phyloP scores from a whole-genome alignment of 2,113 vertebrate genomes.

The Lophochroa leadbeateri region DNA sequence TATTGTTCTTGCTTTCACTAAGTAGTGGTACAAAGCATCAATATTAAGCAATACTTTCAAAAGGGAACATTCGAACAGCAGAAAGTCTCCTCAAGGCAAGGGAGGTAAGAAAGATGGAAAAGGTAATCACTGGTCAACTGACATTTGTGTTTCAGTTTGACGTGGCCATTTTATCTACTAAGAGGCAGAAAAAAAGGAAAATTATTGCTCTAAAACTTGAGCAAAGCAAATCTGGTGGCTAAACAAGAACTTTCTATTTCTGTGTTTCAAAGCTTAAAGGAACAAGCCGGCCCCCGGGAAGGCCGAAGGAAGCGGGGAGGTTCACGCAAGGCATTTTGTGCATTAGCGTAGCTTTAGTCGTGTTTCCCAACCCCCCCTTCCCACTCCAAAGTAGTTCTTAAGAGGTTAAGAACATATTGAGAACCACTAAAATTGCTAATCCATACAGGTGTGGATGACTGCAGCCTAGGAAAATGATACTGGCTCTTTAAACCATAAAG shows the following conservation, averaged over 20 bases:
- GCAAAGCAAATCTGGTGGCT: not conserved
- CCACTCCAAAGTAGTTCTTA: conserved; percentile 43
- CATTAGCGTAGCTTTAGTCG: conserved; percentile 63
- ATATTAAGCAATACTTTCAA: not conserved
- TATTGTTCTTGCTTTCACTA: not conserved
- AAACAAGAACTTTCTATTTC: not conserved
- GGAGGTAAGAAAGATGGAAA: not conserved
- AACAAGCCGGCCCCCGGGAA: not conserved
- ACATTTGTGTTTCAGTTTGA: not conserved
- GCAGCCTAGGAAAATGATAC: conserved; percentile 71
- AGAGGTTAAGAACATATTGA: conserved; percentile 66
- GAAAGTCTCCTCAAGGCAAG: not conserved
- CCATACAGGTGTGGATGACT: conserved; percentile 75
- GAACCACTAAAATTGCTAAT: conserved; percentile 57
- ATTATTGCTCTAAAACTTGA: not conserved
- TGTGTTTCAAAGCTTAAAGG: not conserved
- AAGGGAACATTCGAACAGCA: not conserved
- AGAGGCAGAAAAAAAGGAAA: not conserved
- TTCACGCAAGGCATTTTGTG: conserved; percentile 40
- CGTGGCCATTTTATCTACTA: not conserved
- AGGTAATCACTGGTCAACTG: not conserved
- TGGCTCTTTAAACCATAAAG: conserved; percentile 68
- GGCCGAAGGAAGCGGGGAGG: not conserved
- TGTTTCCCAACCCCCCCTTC: not conserved
- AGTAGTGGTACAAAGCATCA: not conserved